These are phyloP conservation scores for Poeciliopsis paucimaculata DNA, from an alignment of 2,797 vertebrate species.

Conservation along the genomic window DNA sequence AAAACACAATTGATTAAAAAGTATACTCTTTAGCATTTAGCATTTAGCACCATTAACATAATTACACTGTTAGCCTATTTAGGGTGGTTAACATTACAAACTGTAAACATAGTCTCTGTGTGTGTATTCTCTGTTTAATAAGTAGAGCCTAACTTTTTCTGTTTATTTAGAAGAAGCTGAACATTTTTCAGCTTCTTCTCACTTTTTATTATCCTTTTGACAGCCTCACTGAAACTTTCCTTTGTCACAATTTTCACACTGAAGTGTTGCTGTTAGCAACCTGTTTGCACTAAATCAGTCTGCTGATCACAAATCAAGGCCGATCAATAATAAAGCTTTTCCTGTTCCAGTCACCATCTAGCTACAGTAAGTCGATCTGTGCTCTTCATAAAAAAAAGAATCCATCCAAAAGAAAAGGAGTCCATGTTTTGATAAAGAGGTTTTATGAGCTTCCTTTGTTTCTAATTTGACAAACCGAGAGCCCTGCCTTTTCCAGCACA, in stretches of 20 bases:
- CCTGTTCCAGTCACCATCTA: neutral
- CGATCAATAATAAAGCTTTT: neutral
- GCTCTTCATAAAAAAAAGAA: neutral
- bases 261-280: neutral
- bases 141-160: neutral
- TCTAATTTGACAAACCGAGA: neutral
- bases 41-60: neutral
- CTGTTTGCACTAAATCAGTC: neutral
- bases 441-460: neutral
- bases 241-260: neutral
- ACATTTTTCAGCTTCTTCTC: neutral
- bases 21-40: neutral
- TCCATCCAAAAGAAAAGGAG: neutral
- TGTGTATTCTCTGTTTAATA: neutral
- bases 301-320: neutral
- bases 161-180: too few relatives aligned
- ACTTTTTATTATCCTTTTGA: neutral
- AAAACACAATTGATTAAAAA: neutral
- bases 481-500: neutral
- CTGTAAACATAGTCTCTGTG: neutral
- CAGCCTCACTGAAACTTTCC: neutral
- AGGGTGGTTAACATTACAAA: neutral
- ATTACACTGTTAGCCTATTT: neutral
- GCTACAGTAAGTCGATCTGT: slow-evolving; percentile 5
- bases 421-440: slow-evolving; percentile 1